These are phyloP conservation scores for Rhyacophila evoluta DNA, from an alignment of 2,888 invertebrate genomes.

Conservation along the genomic window DNA sequence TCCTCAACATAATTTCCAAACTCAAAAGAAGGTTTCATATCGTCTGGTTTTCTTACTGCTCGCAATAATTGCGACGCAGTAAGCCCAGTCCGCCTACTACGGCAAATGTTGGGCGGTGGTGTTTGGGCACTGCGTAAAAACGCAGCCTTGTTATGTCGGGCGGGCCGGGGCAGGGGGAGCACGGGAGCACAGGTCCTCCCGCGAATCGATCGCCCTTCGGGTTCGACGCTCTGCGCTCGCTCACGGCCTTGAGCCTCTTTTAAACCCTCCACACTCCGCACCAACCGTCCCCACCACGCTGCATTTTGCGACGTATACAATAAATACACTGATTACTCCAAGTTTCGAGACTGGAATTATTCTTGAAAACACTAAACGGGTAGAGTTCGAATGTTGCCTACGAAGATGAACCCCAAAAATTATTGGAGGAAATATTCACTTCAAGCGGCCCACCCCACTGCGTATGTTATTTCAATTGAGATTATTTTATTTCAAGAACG, in stretches of 20 bases:
- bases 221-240: slow-evolving; percentile 31
- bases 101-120: slow-evolving; percentile 29
- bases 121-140: slow-evolving; percentile 45
- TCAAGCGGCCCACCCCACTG: too few species aligned
- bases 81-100: slow-evolving; percentile 27
- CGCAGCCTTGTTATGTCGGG: slow-evolving; percentile 40
- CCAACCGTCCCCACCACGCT: slow-evolving; percentile 14
- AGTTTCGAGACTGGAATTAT: background rate
- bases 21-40: too few species aligned
- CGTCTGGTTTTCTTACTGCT: background rate
- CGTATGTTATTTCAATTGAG: too few species aligned
- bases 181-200: slow-evolving; percentile 39
- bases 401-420: too few species aligned
- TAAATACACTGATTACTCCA: background rate
- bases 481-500: too few species aligned
- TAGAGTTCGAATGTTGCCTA: too few species aligned
- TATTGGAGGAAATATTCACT: too few species aligned
- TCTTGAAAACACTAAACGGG: too few species aligned
- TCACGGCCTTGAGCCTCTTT: slow-evolving; percentile 33
- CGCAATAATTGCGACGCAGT: background rate
- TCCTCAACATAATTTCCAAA: too few species aligned
- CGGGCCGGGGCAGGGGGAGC: slow-evolving; percentile 39
- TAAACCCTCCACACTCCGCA: slow-evolving; percentile 27
- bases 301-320: slow-evolving; percentile 16
- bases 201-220: slow-evolving; percentile 38